Conservation (phyloP, 1,140 invertebrate genomes). For the Ridgeia piscesae region DNA sequence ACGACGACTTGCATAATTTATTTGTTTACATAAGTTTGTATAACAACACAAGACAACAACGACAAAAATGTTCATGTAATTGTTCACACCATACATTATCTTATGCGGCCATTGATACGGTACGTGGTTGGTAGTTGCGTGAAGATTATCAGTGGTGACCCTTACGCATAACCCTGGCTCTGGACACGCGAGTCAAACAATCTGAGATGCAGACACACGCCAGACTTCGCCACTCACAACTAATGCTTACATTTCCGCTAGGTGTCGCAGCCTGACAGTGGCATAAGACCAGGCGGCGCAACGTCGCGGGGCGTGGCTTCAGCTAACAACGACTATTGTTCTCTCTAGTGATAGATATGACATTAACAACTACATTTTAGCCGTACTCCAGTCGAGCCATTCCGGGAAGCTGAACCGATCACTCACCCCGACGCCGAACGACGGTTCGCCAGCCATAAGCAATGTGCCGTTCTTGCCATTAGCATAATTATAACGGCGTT, state of each 20-base stretch:
- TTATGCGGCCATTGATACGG: neutral
- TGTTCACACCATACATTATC: neutral
- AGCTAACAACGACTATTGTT: neutral
- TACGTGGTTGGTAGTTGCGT: neutral
- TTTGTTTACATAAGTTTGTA: too few relatives aligned
- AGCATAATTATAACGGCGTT: neutral
- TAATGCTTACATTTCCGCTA: neutral
- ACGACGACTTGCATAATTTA: too few relatives aligned
- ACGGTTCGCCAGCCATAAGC: neutral
- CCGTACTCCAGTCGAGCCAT: neutral
- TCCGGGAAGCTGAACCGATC: neutral
- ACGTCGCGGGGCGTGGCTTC: neutral
- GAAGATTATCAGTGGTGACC: neutral
- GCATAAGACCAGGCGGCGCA: neutral
- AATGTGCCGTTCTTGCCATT: neutral
- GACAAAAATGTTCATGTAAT: neutral
- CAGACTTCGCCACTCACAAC: conserved; percentile 3
- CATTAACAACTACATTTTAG: neutral
- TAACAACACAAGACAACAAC: neutral
- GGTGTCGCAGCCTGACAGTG: neutral
- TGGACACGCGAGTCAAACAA: neutral
- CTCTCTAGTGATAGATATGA: neutral
- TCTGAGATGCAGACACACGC: neutral
- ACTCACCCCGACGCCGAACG: neutral
- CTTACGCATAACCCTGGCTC: neutral